These are phyloP conservation scores for Campylomormyrus tamandua DNA, from an alignment of 2,113 vertebrate genomes.

Conservation along the genomic window DNA sequence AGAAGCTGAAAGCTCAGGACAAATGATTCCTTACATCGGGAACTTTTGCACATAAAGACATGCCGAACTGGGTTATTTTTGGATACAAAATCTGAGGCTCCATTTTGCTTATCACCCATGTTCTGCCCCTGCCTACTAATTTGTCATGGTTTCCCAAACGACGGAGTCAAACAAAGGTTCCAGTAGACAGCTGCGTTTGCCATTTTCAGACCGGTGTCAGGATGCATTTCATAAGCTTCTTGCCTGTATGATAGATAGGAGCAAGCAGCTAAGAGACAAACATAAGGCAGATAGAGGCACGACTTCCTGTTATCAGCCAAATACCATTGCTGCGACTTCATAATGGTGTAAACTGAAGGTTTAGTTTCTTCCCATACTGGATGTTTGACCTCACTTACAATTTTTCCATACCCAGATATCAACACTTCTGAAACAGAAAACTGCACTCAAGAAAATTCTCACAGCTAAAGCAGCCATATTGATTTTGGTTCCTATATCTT, in stretches of 20 bases:
- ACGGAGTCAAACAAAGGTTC: not conserved
- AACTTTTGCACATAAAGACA: not conserved
- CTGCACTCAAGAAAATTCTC: not conserved
- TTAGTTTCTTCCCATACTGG: not conserved
- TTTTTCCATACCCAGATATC: not conserved
- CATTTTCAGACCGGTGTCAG: not conserved
- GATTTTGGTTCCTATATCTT: constrained; percentile 7
- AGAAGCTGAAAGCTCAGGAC: not conserved
- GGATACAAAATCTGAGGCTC: not conserved
- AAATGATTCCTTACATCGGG: not conserved
- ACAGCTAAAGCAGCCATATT: not conserved
- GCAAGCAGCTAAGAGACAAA: not conserved
- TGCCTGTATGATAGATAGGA: not conserved
- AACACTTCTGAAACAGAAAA: not conserved
- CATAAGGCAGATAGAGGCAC: not conserved
- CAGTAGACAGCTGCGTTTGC: not conserved
- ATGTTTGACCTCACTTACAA: not conserved
- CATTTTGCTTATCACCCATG: not conserved
- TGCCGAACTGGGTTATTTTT: not conserved
- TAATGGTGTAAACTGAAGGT: not conserved
- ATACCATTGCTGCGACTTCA: not conserved
- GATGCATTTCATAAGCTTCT: not conserved
- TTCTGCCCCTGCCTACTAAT: constrained; percentile 8
- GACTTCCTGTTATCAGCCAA: not conserved
- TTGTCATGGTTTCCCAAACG: not conserved